These are phyloP conservation scores for Melanaphis sacchari DNA, from an alignment of 1,140 invertebrate species.

Conservation along the genomic window DNA sequence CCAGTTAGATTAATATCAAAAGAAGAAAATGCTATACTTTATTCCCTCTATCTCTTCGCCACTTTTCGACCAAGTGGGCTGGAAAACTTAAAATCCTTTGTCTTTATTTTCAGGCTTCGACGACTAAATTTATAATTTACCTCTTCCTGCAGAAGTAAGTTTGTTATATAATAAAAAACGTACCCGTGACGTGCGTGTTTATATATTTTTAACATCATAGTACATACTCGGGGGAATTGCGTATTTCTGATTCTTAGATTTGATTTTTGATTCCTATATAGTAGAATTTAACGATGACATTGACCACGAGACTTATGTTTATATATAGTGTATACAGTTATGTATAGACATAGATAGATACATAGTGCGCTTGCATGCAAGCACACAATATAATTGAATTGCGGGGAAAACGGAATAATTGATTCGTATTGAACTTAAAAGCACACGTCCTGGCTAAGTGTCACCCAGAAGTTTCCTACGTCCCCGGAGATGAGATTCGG, in stretches of 20 bases:
- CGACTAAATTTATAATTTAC: slow-evolving; percentile 32
- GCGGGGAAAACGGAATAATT: slow-evolving; percentile 50
- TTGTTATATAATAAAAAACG: slow-evolving; percentile 20
- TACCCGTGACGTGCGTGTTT: not conserved
- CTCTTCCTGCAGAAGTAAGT: not conserved
- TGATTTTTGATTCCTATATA: not conserved
- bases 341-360: not conserved
- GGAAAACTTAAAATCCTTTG: slow-evolving; percentile 56
- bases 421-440: slow-evolving; percentile 52
- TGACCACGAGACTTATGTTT: not conserved
- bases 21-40: slow-evolving; percentile 38
- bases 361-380: not conserved
- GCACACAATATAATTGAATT: slow-evolving; percentile 32
- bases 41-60: slow-evolving; percentile 35
- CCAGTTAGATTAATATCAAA: slow-evolving; percentile 48
- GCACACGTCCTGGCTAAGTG: slow-evolving; percentile 47
- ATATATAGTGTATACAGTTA: too few relatives aligned
- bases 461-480: slow-evolving; percentile 48
- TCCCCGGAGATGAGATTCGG: slow-evolving; percentile 37
- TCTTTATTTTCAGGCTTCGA: slow-evolving; percentile 52
- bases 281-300: not conserved
- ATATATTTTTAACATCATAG: not conserved
- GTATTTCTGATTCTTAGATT: not conserved
- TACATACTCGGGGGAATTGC: not conserved
- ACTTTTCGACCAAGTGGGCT: slow-evolving; percentile 56